A percentile compares a stretch with the other conserved stretches of the same genome.
These are phyloP conservation scores for Notolepis coatsorum DNA, from an alignment of 2,797 vertebrate species.

Conservation along the genomic window DNA sequence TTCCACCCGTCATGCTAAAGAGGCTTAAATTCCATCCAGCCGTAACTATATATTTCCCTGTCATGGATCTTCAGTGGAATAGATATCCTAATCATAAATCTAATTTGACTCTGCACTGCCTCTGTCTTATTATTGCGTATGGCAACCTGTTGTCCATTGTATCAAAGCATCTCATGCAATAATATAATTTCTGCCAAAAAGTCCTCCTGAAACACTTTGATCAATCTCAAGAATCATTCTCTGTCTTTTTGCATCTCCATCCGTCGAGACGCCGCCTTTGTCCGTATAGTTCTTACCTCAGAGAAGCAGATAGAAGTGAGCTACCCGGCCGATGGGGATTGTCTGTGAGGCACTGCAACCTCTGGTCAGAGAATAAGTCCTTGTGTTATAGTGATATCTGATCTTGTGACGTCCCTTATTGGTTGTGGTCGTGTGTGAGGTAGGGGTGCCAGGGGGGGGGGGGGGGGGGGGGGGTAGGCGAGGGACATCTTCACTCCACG, in stretches of 20 bases:
- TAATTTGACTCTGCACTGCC: neutral
- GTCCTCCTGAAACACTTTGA: neutral
- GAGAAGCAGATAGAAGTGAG: conserved; percentile 75
- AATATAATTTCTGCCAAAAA: neutral
- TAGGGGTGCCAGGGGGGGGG: conserved; percentile 14
- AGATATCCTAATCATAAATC: neutral
- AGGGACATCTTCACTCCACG: conserved; percentile 82
- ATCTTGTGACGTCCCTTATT: conserved; percentile 86
- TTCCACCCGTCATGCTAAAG: neutral
- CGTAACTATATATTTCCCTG: neutral
- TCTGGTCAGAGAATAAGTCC: conserved; percentile 74
- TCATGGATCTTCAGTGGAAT: neutral
- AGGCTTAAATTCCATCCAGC: neutral
- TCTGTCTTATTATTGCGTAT: neutral
- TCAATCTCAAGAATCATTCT: neutral
- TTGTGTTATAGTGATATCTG: conserved; percentile 90
- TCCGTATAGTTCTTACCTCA: conserved; percentile 84
- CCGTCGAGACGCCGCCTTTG: no score
- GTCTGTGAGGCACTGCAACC: conserved; percentile 75
- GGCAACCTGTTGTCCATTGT: neutral
- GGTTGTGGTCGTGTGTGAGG: conserved; percentile 70
- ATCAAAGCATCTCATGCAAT: neutral
- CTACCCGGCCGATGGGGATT: conserved; percentile 79
- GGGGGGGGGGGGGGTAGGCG: conserved; percentile 36
- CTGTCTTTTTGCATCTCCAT: no score